Conservation (phyloP, 2,797 vertebrate genomes). For the Enteromius unitaeniatus region DNA sequence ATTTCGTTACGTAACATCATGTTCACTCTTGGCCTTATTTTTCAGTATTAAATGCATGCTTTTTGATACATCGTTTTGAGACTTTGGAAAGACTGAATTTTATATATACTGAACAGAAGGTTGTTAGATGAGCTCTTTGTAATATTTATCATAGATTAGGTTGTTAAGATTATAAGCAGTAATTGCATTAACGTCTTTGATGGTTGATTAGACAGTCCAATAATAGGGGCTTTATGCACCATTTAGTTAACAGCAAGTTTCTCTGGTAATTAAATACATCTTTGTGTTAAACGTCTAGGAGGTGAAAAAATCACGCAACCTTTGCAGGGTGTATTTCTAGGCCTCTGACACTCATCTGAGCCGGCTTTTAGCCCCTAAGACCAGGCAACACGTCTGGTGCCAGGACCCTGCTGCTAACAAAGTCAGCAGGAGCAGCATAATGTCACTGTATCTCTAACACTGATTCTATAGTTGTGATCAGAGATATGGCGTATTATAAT, state of each 20-base stretch:
- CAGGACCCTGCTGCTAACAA: slow-evolving; percentile 13
- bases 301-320: neutral
- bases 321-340: slow-evolving; percentile 16
- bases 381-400: neutral
- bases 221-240: neutral
- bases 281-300: slow-evolving; percentile 25
- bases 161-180: neutral
- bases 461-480: neutral
- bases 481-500: neutral
- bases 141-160: too few relatives aligned
- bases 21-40: neutral
- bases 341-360: slow-evolving; percentile 5
- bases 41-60: neutral
- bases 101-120: neutral
- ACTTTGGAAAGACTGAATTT: neutral
- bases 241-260: neutral
- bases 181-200: neutral
- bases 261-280: neutral
- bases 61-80: neutral
- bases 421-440: slow-evolving; percentile 5
- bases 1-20: neutral
- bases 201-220: neutral
- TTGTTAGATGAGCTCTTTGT: neutral
- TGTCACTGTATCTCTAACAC: neutral
- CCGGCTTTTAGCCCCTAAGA: slow-evolving; percentile 23